Base-by-base conservation (phyloP, 2,888 invertebrate genomes). In the Pheosia tremula region DNA sequence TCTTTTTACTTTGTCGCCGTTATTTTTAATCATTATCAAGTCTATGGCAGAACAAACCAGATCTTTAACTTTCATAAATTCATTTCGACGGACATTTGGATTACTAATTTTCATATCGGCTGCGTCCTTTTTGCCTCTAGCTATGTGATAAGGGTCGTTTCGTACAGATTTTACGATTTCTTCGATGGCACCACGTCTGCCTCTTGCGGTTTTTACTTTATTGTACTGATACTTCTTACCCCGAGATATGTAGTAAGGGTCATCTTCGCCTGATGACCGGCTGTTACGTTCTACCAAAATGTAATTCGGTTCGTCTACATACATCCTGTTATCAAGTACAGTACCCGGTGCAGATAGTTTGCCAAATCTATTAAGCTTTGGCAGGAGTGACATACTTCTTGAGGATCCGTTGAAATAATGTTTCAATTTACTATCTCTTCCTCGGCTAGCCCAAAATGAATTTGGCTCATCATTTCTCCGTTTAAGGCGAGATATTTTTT, bases 271-370 rank as follows among this genome's bases (percentile, higher is more conserved):
- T 0, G 92, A 91, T 13, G 90, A 89, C 56, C 93, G 88, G 62
- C 92, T 87, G 63, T 87, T 89, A 69, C 91, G 89, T 60, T 91
- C 91, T 4, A 95, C 87, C 61, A 94, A 68, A 71, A 95, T 88
- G 81, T 91, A 95, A 63, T 86, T 87, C 0, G 95, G 95, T 77
- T 95, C 93, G 37, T 95, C 94, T 0, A 90, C 95, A 68, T 83
- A 94, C 49, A 95, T 86, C 70, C 85, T 86, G 53, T 88, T 90
- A 61, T 92, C 87, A 7, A 82, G 79, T 0, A 92, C 62, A 10
- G 89, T 89, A 43, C 83, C 83, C 0, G 88, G 82, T 55, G 85
- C 84, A 2, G 77, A 57, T 5, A 70, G 72, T 58, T 79, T 82
- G 4, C 73, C 65, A 13, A 61, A 60, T 61, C 69, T 72, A 24